Conservation (phyloP, 2,797 vertebrate species). For the Graptemys geographica region DNA sequence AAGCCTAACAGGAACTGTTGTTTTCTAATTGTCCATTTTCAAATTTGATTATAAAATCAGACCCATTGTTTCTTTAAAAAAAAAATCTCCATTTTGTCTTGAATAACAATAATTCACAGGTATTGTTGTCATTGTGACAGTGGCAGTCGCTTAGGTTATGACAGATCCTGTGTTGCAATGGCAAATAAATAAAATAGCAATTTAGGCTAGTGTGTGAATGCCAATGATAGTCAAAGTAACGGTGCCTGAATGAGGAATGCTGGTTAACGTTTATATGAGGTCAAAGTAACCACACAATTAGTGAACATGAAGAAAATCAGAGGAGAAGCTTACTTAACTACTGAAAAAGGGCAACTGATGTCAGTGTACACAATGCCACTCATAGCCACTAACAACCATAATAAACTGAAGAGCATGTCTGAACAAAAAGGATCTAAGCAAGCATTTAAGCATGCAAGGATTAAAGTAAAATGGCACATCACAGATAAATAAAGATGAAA, state of each 20-base stretch:
- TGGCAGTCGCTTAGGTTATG: background rate
- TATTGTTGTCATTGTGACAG: background rate
- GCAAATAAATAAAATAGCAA: background rate
- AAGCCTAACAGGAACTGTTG: background rate
- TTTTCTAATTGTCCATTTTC: background rate
- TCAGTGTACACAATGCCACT: background rate
- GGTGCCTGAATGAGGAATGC: background rate
- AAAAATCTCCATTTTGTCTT: background rate
- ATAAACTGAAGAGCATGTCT: background rate
- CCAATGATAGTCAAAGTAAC: slow-evolving; percentile 4
- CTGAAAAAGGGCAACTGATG: background rate
- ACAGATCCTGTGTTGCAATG: background rate
- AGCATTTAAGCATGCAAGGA: background rate
- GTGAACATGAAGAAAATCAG: background rate
- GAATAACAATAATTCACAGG: background rate
- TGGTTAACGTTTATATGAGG: background rate
- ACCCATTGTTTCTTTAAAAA: background rate
- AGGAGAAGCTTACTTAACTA: background rate
- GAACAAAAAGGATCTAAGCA: background rate
- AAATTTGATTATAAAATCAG: background rate
- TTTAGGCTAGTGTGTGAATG: background rate
- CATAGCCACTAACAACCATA: background rate
- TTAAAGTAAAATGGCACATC: background rate
- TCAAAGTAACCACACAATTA: slow-evolving; percentile 17
- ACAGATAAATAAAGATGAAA: background rate